Percentiles rank a stretch among this genome's conserved stretches.
These are phyloP conservation scores for Hemicentrotus pulcherrimus DNA, from an alignment of 35 echinoderm and acorn worm species.

Conservation along the genomic window DNA sequence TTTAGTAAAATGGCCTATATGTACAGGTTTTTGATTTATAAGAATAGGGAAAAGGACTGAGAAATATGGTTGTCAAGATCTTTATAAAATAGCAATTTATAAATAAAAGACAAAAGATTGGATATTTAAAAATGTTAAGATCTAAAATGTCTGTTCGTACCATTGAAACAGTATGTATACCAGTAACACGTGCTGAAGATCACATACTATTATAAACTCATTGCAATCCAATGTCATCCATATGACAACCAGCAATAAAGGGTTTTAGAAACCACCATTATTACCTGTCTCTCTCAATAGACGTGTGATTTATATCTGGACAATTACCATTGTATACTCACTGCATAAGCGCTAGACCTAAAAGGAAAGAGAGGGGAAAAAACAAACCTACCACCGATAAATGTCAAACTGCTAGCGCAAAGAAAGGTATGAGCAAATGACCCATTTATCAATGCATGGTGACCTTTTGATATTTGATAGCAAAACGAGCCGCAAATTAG, in stretches of 20 bases:
- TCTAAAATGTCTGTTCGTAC: too few relatives aligned
- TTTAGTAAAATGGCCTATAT: too few relatives aligned
- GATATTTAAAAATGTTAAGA: too few relatives aligned
- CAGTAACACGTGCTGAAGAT: too few relatives aligned
- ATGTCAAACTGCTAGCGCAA: background rate
- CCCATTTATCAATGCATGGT: constrained; percentile 41
- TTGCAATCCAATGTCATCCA: background rate
- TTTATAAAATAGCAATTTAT: too few relatives aligned
- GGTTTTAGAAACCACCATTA: background rate
- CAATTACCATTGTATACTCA: constrained; percentile 2
- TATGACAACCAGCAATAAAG: background rate
- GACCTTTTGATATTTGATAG: constrained; percentile 35
- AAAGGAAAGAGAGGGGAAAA: background rate
- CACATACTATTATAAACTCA: too few relatives aligned
- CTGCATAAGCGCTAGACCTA: background rate
- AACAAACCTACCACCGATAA: background rate
- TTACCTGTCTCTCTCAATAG: background rate
- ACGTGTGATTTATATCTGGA: background rate
- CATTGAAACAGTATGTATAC: too few relatives aligned
- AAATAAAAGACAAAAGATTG: too few relatives aligned
- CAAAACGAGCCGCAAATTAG: constrained; percentile 35
- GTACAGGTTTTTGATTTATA: too few relatives aligned
- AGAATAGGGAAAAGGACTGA: too few relatives aligned
- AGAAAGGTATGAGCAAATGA: background rate
- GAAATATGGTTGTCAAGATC: too few relatives aligned